Evolutionary conservation across 2,888 invertebrate genomes (phyloP), one percentile per base, ranked within the genome.

Genomic region (Exocentrus adspersus): DNA sequence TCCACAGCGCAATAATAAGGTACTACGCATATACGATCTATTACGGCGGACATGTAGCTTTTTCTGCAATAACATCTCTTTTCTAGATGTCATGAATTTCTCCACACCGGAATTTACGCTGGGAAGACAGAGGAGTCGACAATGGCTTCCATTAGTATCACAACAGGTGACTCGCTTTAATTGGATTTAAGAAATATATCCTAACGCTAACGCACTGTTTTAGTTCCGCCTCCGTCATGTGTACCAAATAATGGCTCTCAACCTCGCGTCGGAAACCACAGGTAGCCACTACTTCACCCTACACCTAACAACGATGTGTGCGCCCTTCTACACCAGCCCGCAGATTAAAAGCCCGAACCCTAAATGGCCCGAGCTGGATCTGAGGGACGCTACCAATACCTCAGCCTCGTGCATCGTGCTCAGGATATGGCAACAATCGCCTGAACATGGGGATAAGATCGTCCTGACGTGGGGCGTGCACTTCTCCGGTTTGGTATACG

Each of bases 161-260:
- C 95, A 94, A 81, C 95, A 95, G 86, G 89, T 89, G 83, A 77
- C n/a, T n/a, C n/a, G n/a, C n/a, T n/a, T n/a, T n/a, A n/a, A n/a
- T n/a, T n/a, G n/a, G n/a, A n/a, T n/a, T n/a, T n/a, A n/a, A n/a
- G n/a, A n/a, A n/a, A n/a, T n/a, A n/a, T n/a, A n/a, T n/a, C n/a
- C n/a, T n/a, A n/a, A n/a, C n/a, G n/a, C n/a, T n/a, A n/a, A n/a
- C n/a, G n/a, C n/a, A n/a, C n/a, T n/a, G 5, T 85, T 85, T 65
- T 78, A 89, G 89, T 86, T 92, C 70, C 88, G 95, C 57, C 84
- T 94, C 48, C 86, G 94, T 70, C 93, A 91, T 82, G 85, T 95
- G 63, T 87, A 91, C 75, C 92, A 92, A 86, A 88, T 94, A 71
- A 85, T 88, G 71, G 89, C 88, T 65, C 85, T 88, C 75, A 90